A percentile compares a stretch with the other conserved stretches of the same genome.
Conservation (phyloP, 2,888 invertebrate species). For the Drosophila leonis region DNA sequence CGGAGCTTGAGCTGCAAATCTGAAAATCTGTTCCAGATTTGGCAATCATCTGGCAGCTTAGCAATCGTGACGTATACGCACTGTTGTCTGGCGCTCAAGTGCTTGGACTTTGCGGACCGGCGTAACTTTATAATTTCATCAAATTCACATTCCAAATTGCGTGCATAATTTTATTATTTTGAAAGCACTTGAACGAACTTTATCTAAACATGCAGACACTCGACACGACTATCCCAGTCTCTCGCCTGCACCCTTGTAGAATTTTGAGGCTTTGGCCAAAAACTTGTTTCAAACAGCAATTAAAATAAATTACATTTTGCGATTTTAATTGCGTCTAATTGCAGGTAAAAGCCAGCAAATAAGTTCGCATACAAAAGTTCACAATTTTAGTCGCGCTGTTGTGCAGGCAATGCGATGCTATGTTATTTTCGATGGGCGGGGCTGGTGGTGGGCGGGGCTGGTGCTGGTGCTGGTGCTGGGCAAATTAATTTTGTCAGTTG, state of each 20-base stretch:
- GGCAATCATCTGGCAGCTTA: constrained; percentile 28
- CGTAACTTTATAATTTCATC: constrained; percentile 73
- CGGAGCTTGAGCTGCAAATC: constrained; percentile 41
- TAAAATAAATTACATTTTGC: constrained; percentile 79
- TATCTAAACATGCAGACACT: constrained; percentile 68
- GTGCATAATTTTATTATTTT: constrained; percentile 77
- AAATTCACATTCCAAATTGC: constrained; percentile 73
- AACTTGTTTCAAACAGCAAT: constrained; percentile 77
- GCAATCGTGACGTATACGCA: constrained; percentile 41
- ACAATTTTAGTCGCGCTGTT: constrained; percentile 42
- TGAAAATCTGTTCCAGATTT: constrained; percentile 48
- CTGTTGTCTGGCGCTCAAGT: constrained; percentile 12
- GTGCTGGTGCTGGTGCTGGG: neutral
- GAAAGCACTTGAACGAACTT: constrained; percentile 73
- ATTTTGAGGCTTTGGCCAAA: constrained; percentile 67
- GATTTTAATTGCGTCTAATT: constrained; percentile 78
- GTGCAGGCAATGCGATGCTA: neutral
- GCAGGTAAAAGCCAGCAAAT: constrained; percentile 77
- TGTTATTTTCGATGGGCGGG: constrained; percentile 11
- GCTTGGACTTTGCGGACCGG: constrained; percentile 13
- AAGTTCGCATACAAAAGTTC: constrained; percentile 68
- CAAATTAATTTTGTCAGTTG: constrained; percentile 74
- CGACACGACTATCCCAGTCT: constrained; percentile 7
- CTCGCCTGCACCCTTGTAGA: constrained; percentile 13
- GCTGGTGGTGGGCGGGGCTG: neutral